Evolutionary conservation across 1,140 invertebrate genomes (phyloP).

Genomic region (Condylostylus longicornis): DNA sequence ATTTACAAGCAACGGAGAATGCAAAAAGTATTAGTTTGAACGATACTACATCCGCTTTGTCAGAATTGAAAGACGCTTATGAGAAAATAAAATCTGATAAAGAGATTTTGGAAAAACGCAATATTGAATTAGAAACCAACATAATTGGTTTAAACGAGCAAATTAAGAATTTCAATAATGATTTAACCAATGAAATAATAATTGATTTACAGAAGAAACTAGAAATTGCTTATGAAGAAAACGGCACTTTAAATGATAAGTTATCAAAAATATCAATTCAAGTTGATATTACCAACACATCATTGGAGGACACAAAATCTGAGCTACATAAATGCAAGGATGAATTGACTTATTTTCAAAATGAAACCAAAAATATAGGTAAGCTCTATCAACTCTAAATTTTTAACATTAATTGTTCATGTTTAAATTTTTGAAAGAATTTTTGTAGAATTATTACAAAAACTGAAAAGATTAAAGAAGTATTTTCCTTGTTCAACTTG

Average conservation of each 20-base stretch:
- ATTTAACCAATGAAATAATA: too few relatives aligned
- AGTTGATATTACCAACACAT: slow-evolving; percentile 7
- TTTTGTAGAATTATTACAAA: too few relatives aligned
- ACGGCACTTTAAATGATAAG: slow-evolving; percentile 7
- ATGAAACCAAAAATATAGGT: too few relatives aligned
- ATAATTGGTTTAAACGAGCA: not conserved
- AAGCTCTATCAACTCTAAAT: not conserved
- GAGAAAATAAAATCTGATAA: not conserved
- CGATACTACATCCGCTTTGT: not conserved
- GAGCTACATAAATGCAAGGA: too few relatives aligned
- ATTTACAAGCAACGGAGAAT: not conserved
- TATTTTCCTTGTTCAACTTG: too few relatives aligned
- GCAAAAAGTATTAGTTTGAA: not conserved
- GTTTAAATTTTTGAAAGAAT: slow-evolving; percentile 1
- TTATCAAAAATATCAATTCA: slow-evolving; percentile 7
- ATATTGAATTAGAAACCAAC: not conserved
- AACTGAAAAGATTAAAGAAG: too few relatives aligned
- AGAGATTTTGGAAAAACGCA: not conserved
- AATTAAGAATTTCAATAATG: not conserved
- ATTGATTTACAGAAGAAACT: not conserved
- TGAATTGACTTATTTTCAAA: too few relatives aligned
- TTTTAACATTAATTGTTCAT: slow-evolving; percentile 3
- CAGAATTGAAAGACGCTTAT: not conserved
- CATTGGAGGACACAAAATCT: not conserved
- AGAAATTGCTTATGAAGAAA: slow-evolving; percentile 6